These are phyloP conservation scores for Leptopilina myrica DNA, from an alignment of 2,888 invertebrate species.

Conservation along the genomic window DNA sequence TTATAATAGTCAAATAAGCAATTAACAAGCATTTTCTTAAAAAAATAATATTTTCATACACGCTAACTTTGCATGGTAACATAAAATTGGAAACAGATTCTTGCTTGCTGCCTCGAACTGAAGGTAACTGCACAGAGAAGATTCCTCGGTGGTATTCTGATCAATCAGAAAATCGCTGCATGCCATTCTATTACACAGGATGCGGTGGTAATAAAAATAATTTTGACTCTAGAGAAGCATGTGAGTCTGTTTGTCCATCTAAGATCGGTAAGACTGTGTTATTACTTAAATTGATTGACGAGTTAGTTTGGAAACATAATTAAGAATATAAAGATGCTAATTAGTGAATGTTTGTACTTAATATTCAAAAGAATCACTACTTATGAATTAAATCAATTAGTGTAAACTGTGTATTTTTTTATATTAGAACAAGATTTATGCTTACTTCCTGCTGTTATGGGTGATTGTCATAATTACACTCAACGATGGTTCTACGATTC, in stretches of 20 bases:
- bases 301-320: constrained; percentile 61
- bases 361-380: constrained; percentile 54
- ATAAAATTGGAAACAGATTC: constrained; percentile 80
- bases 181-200: constrained; percentile 95
- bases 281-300: not conserved
- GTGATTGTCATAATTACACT: constrained; percentile 87
- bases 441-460: constrained; percentile 85
- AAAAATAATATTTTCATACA: constrained; percentile 38
- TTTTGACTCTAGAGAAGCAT: constrained; percentile 85
- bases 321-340: not conserved
- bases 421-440: constrained; percentile 83
- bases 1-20: not conserved
- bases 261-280: constrained; percentile 83
- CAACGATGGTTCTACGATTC: constrained; percentile 91
- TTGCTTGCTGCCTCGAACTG: constrained; percentile 85
- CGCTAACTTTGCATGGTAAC: constrained; percentile 70
- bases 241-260: constrained; percentile 87
- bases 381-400: not conserved
- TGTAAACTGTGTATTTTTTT: not conserved
- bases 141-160: constrained; percentile 92
- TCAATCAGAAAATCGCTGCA: constrained; percentile 88
- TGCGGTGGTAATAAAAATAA: constrained; percentile 94
- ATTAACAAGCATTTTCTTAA: not conserved
- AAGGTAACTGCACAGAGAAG: constrained; percentile 87
- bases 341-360: constrained; percentile 48